Evolutionary conservation across 2,888 invertebrate genomes (phyloP).

Genomic region (Melinopterus prodromus): DNA sequence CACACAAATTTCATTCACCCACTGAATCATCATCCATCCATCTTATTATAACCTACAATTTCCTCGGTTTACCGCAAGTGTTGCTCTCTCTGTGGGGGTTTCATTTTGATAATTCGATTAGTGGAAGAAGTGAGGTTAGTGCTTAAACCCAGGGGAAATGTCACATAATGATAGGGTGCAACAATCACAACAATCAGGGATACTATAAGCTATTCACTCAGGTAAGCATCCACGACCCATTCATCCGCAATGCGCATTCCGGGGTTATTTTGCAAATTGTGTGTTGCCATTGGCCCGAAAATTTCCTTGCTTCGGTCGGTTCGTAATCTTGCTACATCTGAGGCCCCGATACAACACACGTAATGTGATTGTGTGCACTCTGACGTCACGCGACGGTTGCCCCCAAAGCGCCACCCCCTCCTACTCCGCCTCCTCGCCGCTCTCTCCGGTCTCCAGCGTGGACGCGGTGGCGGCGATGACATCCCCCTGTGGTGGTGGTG

Average conservation of each 20-base stretch:
- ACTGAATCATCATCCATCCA: not conserved
- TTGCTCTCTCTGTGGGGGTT: not conserved
- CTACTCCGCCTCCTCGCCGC: too few species aligned
- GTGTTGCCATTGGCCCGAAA: conserved; percentile 19
- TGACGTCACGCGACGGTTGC: conserved; percentile 16
- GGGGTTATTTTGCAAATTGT: conserved; percentile 9
- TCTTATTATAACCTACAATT: not conserved
- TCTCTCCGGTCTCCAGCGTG: not conserved
- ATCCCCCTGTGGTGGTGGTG: not conserved
- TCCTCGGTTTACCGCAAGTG: too few species aligned
- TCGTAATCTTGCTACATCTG: conserved; percentile 4
- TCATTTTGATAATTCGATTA: not conserved
- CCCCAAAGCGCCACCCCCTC: not conserved
- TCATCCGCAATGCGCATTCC: conserved; percentile 21
- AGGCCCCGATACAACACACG: conserved; percentile 11
- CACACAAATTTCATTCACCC: conserved; percentile 12
- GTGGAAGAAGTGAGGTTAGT: conserved; percentile 18
- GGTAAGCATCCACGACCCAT: conserved; percentile 62
- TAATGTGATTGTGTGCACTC: conserved; percentile 24
- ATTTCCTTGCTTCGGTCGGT: conserved; percentile 4
- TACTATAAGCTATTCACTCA: conserved; percentile 87
- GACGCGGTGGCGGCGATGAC: not conserved
- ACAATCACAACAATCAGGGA: conserved; percentile 75
- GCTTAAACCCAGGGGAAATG: conserved; percentile 59
- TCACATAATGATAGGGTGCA: conserved; percentile 80